These are phyloP conservation scores for Eulemur rufifrons DNA, from an alignment of 2,113 vertebrate species.

Conservation along the genomic window DNA sequence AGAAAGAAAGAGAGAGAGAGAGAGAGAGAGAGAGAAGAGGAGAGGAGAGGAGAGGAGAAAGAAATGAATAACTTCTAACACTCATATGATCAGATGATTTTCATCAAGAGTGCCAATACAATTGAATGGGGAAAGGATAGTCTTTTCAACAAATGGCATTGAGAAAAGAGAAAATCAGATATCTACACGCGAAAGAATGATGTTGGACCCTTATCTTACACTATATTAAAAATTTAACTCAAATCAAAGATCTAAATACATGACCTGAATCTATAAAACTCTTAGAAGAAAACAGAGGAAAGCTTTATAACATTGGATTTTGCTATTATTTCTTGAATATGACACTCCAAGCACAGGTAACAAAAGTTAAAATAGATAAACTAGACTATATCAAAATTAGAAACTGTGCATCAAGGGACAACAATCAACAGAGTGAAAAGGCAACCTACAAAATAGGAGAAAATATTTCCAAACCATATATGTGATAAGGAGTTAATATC, in stretches of 20 bases:
- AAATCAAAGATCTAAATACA: not conserved
- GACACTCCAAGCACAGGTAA: not conserved
- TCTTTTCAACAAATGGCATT: not conserved
- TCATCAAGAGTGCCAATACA: not conserved
- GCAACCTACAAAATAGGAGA: not conserved
- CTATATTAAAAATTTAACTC: not conserved
- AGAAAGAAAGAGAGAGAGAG: no score
- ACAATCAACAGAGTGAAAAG: not conserved
- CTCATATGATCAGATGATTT: not conserved
- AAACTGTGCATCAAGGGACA: not conserved
- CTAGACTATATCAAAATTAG: not conserved
- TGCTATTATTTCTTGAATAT: not conserved
- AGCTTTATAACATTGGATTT: not conserved
- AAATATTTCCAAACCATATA: not conserved
- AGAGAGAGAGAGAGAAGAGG: no score
- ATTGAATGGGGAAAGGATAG: not conserved
- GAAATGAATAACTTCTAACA: not conserved
- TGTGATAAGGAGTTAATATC: not conserved
- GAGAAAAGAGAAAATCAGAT: not conserved
- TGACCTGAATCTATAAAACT: not conserved
- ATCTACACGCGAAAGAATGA: not conserved
- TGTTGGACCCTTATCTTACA: not conserved
- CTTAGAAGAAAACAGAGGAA: not conserved
- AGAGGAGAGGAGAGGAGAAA: no score
- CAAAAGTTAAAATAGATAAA: no score